Conservation (phyloP, 2,888 invertebrate genomes). For the Sthenelais limicola region DNA sequence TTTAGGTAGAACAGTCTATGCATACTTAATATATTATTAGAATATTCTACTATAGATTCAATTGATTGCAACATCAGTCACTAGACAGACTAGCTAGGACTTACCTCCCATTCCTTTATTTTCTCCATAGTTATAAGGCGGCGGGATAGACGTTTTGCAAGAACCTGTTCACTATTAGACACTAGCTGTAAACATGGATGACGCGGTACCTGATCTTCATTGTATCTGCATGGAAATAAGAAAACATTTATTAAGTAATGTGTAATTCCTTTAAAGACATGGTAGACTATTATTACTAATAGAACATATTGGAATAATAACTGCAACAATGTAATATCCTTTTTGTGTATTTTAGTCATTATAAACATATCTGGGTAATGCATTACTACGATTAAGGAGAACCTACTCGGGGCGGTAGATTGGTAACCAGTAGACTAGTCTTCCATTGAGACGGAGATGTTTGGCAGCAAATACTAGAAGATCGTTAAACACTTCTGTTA, state of each 20-base stretch:
- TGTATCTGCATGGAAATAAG: conserved; percentile 70
- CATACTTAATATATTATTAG: no score
- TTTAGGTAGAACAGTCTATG: no score
- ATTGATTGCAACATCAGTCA: no score
- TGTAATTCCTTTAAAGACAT: no score
- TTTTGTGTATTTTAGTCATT: neutral
- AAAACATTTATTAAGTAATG: no score
- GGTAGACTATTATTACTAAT: no score
- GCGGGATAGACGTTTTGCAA: conserved; percentile 86
- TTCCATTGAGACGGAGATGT: conserved; percentile 82
- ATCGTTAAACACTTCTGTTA: conserved; percentile 88
- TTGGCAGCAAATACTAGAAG: conserved; percentile 86
- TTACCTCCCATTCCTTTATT: conserved; percentile 55
- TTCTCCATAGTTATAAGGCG: conserved; percentile 91
- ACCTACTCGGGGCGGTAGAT: conserved; percentile 76
- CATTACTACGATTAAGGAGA: no score
- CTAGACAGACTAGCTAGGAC: neutral
- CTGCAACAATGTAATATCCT: neutral
- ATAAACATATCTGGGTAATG: neutral
- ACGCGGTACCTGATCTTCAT: conserved; percentile 79
- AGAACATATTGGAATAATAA: no score
- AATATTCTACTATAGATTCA: no score
- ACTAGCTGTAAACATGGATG: conserved; percentile 85
- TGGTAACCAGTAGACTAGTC: conserved; percentile 97
- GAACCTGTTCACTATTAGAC: conserved; percentile 89